Percentiles rank a stretch among this genome's conserved stretches.
phyloP scores from a whole-genome alignment of 1,140 invertebrate species.

The Eriocheir sinensis region DNA sequence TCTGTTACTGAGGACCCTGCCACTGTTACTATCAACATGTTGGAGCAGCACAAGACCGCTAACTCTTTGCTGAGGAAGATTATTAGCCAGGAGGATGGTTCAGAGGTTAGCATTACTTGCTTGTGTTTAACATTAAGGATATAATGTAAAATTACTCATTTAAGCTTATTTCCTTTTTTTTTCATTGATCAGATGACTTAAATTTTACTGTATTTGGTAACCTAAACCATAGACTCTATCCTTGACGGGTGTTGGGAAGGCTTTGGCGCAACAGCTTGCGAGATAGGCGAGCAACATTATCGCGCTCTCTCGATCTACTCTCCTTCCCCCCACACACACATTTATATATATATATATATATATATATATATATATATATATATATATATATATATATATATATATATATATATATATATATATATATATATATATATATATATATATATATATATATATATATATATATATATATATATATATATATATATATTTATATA shows the following conservation, averaged over 20 bases:
- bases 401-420: conserved; percentile 57
- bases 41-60: background rate
- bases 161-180: no score
- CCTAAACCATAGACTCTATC: no score
- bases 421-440: conserved; percentile 63
- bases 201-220: no score
- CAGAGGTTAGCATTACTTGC: background rate
- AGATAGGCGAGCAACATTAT: no score
- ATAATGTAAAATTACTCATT: no score
- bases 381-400: conserved; percentile 48
- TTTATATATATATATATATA: no score
- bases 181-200: no score
- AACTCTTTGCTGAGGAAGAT: background rate
- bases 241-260: no score
- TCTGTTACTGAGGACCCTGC: conserved; percentile 2
- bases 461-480: conserved; percentile 63
- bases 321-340: background rate
- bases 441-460: conserved; percentile 60
- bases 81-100: background rate
- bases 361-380: conserved; percentile 34
- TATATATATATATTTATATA: conserved; percentile 59
- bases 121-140: no score
- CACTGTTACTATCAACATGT: conserved; percentile 12
- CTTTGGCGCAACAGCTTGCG: no score
- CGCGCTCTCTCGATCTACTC: no score